Percentiles rank a stretch among this genome's conserved stretches.
Evolutionary conservation across 2,113 vertebrate genomes (phyloP).

Genomic region (Phaethon lepturus): DNA sequence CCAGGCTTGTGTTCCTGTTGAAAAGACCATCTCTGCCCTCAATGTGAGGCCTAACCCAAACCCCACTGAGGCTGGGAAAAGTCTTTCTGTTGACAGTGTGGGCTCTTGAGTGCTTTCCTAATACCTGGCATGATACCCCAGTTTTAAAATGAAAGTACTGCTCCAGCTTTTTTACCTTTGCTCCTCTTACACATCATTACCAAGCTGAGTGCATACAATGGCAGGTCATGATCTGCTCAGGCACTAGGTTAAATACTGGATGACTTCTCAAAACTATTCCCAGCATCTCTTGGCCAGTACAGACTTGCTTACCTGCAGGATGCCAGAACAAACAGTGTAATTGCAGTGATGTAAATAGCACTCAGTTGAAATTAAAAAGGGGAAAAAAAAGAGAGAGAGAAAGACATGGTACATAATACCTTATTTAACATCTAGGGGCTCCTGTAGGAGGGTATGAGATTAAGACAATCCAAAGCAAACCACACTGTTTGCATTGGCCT

Average conservation of each 20-base stretch:
- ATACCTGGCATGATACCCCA: not conserved
- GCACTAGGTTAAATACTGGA: not conserved
- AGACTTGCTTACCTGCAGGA: not conserved
- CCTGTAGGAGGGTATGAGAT: not conserved
- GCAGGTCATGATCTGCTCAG: not conserved
- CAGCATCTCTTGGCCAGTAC: not conserved
- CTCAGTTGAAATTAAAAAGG: not conserved
- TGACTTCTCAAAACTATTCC: not conserved
- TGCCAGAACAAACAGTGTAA: not conserved
- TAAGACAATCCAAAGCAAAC: not conserved
- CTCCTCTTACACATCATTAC: rapidly evolving
- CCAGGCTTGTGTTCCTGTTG: not conserved
- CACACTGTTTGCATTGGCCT: not conserved
- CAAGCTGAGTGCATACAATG: not conserved
- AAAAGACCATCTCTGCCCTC: not conserved
- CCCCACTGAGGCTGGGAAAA: not conserved
- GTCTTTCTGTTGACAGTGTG: not conserved
- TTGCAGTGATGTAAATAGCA: not conserved
- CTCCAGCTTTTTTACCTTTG: not conserved
- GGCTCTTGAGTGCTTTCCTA: not conserved
- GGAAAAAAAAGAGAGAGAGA: not conserved
- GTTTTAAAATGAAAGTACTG: not conserved
- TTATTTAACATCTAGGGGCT: not conserved
- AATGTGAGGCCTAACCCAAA: not conserved
- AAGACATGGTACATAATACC: not conserved